A percentile compares a stretch with the other conserved stretches of the same genome.
Evolutionary conservation across 2,113 vertebrate species (phyloP).

Genomic region (Cygnus buccinator): DNA sequence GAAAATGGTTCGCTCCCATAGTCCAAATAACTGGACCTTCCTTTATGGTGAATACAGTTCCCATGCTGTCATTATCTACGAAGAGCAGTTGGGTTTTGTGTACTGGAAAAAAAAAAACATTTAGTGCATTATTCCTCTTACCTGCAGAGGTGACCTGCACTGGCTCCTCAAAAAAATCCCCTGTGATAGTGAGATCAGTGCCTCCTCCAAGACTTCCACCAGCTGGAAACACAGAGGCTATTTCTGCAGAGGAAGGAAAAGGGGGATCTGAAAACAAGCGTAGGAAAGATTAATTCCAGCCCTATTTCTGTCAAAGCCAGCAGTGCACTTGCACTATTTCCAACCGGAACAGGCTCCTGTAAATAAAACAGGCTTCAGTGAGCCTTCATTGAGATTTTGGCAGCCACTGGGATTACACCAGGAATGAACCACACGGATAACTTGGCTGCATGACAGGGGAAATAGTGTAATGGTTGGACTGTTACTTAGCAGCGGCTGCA

Average conservation of each 20-base stretch:
- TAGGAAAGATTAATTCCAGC: background rate
- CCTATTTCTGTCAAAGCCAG: background rate
- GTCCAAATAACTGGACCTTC: background rate
- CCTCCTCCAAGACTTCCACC: slow-evolving; percentile 73
- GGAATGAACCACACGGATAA: background rate
- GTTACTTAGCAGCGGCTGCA: background rate
- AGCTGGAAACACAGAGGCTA: slow-evolving; percentile 70
- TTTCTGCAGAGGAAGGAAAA: slow-evolving; percentile 62
- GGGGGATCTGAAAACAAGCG: background rate
- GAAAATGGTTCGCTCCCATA: background rate
- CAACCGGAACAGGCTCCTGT: background rate
- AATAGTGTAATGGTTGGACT: background rate
- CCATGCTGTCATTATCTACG: background rate
- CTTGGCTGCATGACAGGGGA: background rate
- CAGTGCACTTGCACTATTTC: background rate
- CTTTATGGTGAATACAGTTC: background rate
- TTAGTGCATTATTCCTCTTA: background rate
- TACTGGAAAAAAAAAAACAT: background rate
- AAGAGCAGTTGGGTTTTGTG: background rate
- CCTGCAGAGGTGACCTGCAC: slow-evolving; percentile 71
- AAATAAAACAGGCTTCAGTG: background rate
- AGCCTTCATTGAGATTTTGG: background rate
- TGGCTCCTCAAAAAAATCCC: slow-evolving; percentile 75
- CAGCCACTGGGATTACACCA: background rate
- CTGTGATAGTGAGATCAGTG: slow-evolving; percentile 67